A percentile compares a stretch with the other conserved stretches of the same genome.
phyloP scores from a whole-genome alignment of 1,140 invertebrate genomes.

The Thrips palmi region DNA sequence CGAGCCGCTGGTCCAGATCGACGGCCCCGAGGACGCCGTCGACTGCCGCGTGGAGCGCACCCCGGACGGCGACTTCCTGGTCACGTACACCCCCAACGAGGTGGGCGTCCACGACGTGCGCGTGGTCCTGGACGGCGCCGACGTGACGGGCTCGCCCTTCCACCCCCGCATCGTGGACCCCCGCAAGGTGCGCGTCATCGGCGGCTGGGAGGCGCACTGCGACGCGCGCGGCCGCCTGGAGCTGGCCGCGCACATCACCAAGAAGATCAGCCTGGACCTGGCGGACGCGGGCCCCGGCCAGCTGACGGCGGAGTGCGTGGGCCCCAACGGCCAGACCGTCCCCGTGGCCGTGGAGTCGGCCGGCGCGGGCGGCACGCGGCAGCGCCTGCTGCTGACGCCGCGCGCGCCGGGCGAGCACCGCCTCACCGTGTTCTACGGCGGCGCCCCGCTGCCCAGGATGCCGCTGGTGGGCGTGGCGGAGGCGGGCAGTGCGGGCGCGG shows the following conservation, averaged over 20 bases:
- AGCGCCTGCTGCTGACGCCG: slow-evolving; percentile 28
- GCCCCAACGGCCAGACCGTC: slow-evolving; percentile 35
- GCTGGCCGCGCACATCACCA: slow-evolving; percentile 34
- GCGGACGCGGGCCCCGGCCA: slow-evolving; percentile 39
- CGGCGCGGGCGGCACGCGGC: slow-evolving; percentile 22
- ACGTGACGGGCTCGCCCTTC: slow-evolving; percentile 52
- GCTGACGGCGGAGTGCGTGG: slow-evolving; percentile 48
- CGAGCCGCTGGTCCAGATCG: slow-evolving; percentile 24
- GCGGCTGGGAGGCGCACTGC: slow-evolving; percentile 63
- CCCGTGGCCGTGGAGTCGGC: slow-evolving; percentile 20
- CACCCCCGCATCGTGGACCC: slow-evolving; percentile 50
- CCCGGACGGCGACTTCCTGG: slow-evolving; percentile 34
- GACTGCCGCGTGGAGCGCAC: slow-evolving; percentile 31
- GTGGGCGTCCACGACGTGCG: slow-evolving; percentile 52
- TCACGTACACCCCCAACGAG: slow-evolving; percentile 47
- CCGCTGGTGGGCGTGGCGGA: slow-evolving; percentile 22
- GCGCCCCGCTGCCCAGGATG: slow-evolving; percentile 32
- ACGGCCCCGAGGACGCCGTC: slow-evolving; percentile 47
- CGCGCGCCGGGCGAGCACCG: slow-evolving; percentile 23
- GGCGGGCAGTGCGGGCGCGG: slow-evolving; percentile 12
- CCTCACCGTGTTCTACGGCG: slow-evolving; percentile 22
- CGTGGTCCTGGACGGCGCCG: slow-evolving; percentile 54
- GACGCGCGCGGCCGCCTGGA: slow-evolving; percentile 56
- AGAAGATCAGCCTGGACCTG: slow-evolving; percentile 38
- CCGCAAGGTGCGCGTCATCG: slow-evolving; percentile 42